Percentiles rank a stretch among this genome's conserved stretches.
Conservation (phyloP, 30 jellyfish, hydroid and myxozoan genomes). For the Aurelia sp. region DNA sequence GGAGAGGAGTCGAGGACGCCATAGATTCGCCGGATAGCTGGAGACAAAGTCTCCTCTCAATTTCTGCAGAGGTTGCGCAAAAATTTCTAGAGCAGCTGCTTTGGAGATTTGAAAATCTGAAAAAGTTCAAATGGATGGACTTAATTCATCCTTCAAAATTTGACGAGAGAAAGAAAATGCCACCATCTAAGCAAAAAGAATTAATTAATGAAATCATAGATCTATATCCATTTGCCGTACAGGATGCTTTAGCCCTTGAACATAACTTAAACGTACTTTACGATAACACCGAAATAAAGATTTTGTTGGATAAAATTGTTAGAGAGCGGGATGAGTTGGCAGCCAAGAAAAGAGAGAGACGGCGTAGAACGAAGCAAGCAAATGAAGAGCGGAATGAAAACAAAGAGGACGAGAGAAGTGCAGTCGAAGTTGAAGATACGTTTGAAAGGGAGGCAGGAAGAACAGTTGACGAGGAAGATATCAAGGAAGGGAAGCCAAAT, state of each 20-base stretch:
- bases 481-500: conserved; percentile 30
- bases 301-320: conserved; percentile 6
- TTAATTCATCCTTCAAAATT: conserved; percentile 59
- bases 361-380: conserved; percentile 30
- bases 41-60: no score
- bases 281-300: conserved; percentile 5
- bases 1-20: conserved; percentile 54
- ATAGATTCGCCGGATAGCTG: conserved; percentile 27
- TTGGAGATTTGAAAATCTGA: conserved; percentile 48
- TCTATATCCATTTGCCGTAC: no score
- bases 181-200: conserved; percentile 34
- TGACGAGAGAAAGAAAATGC: conserved; percentile 22
- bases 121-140: conserved; percentile 53
- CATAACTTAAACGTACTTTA: background rate
- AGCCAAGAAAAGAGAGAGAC: background rate
- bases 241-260: no score
- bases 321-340: conserved; percentile 25
- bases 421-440: conserved; percentile 19
- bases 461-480: conserved; percentile 22
- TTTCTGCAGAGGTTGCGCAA: conserved; percentile 15
- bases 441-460: conserved; percentile 36
- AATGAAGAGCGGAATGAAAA: background rate
- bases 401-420: background rate
- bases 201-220: background rate
- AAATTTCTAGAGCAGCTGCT: conserved; percentile 32